A percentile compares a stretch with the other conserved stretches of the same genome.
Evolutionary conservation across 1,140 invertebrate species (phyloP).

Genomic region (Batillaria attramentaria): DNA sequence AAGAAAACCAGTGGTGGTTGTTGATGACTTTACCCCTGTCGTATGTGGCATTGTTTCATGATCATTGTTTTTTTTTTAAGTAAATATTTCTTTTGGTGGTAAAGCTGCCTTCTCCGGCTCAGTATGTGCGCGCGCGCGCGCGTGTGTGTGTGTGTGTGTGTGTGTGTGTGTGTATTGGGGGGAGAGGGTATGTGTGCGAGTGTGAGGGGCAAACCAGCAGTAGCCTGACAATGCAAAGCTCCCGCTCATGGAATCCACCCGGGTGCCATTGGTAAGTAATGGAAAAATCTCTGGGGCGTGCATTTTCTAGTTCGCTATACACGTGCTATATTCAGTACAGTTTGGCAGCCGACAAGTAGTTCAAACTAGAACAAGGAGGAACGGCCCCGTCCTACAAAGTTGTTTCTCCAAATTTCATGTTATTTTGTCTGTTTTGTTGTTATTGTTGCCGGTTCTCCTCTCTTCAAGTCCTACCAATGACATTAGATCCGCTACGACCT

Average conservation of each 20-base stretch:
- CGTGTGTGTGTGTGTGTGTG: neutral
- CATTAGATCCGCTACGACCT: too few relatives aligned
- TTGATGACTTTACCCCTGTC: neutral
- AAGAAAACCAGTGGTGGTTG: slow-evolving; percentile 4
- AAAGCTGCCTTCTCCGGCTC: too few relatives aligned
- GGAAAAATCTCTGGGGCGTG: neutral
- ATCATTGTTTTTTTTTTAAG: slow-evolving; percentile 24
- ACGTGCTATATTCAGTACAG: neutral
- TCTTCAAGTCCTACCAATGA: too few relatives aligned
- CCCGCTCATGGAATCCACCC: too few relatives aligned
- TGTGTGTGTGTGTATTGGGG: neutral
- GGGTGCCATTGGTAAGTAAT: neutral
- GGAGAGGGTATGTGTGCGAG: neutral
- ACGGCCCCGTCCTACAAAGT: too few relatives aligned
- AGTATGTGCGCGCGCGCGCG: neutral
- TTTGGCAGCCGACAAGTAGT: neutral
- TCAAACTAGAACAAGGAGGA: too few relatives aligned
- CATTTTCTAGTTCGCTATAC: neutral
- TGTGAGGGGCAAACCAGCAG: neutral
- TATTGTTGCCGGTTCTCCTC: too few relatives aligned
- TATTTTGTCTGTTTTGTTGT: too few relatives aligned
- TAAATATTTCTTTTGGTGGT: slow-evolving; percentile 28
- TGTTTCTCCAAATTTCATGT: too few relatives aligned
- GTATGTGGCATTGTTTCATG: slow-evolving; percentile 28
- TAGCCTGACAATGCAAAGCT: too few relatives aligned